Percentiles rank a stretch among this genome's conserved stretches.
These are phyloP conservation scores for Emmelina monodactyla DNA, from an alignment of 2,888 invertebrate genomes.

Conservation along the genomic window DNA sequence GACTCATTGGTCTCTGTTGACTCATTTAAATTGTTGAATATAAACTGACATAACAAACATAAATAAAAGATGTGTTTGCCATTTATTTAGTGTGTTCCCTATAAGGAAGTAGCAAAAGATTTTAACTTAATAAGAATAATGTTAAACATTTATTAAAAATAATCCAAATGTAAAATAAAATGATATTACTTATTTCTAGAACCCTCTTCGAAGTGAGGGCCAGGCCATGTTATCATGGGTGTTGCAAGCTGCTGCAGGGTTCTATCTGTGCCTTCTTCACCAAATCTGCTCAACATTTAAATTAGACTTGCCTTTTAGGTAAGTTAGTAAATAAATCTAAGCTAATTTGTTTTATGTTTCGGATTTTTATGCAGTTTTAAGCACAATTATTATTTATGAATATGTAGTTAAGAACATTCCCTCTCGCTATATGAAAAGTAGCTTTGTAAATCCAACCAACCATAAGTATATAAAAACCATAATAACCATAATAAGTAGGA, in stretches of 20 bases:
- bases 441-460: too few relatives aligned
- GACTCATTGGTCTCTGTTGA: too few relatives aligned
- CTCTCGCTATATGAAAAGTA: too few relatives aligned
- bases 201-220: slow-evolving; percentile 75
- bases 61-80: not conserved
- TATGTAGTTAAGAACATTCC: too few relatives aligned
- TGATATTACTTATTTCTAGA: slow-evolving; percentile 54
- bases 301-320: slow-evolving; percentile 79
- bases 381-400: not conserved
- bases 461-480: too few relatives aligned
- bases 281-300: slow-evolving; percentile 84
- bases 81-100: not conserved
- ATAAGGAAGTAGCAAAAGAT: not conserved
- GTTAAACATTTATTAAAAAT: not conserved
- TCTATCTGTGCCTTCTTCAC: slow-evolving; percentile 82
- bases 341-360: not conserved
- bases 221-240: slow-evolving; percentile 83
- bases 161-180: too few relatives aligned
- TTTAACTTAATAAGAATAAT: not conserved
- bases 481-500: too few relatives aligned
- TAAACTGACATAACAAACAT: too few relatives aligned
- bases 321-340: slow-evolving; percentile 2
- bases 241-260: slow-evolving; percentile 84
- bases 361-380: not conserved
- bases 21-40: too few relatives aligned